Evolutionary conservation across 1,140 invertebrate genomes (phyloP), one percentile per base, ranked within the genome.

Genomic region (Cheumatopsyche charites): DNA sequence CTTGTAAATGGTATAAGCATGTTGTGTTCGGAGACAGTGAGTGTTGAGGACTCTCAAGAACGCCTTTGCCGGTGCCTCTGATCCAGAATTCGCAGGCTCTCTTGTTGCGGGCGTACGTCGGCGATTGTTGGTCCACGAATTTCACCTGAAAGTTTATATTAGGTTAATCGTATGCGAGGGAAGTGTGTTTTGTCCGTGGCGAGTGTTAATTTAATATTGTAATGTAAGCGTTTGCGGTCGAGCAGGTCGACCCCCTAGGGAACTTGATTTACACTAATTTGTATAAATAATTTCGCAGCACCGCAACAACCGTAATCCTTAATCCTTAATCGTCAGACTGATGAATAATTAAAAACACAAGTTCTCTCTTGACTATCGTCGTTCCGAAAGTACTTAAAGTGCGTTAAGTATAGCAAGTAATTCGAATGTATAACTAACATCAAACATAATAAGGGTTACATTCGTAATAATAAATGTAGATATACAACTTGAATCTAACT

Each of bases 51-150:
- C 90, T 93, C 70, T 92, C 89, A 1, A 95, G 79, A 5, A 93
- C 82, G 11, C 94, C 94, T 13, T 89, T 88, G 0, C 89, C 89
- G 0, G 89, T 90, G 0, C 92, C 92, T 65, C 91, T 86, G 70
- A 95, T 86, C 90, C 92, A 93, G 78, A 95, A 95, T 78, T 94
- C 93, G 78, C 94, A 96, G 1, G 90, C 88, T 45, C 90, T 86
- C 78, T 94, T 94, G 76, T 91, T 92, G 77, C 90, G 90, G 0
- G 91, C 88, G 79, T 91, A 94, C 7, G 90, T 90, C 6, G 91
- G 90, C 11, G 91, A 91, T 77, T 92, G 89, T 47, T 88, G 87
- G 79, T 94, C 91, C 13, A 94, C 91, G 76, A 94, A 93, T 78
- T 90, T 90, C 17, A 94, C 91, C 90, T 93, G 81, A 73, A 87